phyloP scores from a whole-genome alignment of 2,888 invertebrate species.

The Acrobasis suavella region DNA sequence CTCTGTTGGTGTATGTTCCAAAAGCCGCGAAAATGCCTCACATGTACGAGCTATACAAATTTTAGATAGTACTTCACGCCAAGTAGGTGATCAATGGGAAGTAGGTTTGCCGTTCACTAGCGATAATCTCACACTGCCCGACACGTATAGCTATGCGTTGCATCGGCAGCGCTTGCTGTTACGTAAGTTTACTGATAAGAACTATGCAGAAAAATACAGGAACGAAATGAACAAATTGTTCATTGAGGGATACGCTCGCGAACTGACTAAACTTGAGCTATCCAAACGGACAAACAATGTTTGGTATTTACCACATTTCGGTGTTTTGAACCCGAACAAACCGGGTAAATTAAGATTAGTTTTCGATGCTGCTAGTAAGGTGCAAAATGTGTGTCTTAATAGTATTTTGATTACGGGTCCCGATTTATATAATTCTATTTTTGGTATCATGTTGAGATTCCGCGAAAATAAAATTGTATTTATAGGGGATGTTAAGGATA shows the following conservation, averaged over 20 bases:
- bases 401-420: conserved; percentile 36
- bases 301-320: conserved; percentile 37
- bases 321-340: conserved; percentile 33
- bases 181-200: conserved; percentile 24
- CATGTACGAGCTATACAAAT: conserved; percentile 32
- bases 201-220: conserved; percentile 27
- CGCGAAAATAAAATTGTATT: not conserved
- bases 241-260: conserved; percentile 29
- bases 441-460: conserved; percentile 50
- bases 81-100: conserved; percentile 29
- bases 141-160: conserved; percentile 28
- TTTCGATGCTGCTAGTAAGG: conserved; percentile 32
- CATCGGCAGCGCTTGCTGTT: conserved; percentile 17
- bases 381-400: conserved; percentile 30
- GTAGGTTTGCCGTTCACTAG: conserved; percentile 32
- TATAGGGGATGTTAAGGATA: conserved; percentile 36
- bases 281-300: conserved; percentile 10
- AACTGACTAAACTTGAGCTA: not conserved
- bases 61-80: conserved; percentile 29
- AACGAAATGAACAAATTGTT: conserved; percentile 34
- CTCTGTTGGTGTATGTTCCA: conserved; percentile 33
- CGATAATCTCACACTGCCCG: conserved; percentile 31
- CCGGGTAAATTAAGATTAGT: not conserved
- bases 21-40: conserved; percentile 32
- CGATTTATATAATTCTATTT: conserved; percentile 38